Percentiles rank a stretch among this genome's conserved stretches.
Evolutionary conservation across 2,888 invertebrate genomes (phyloP).

Genomic region (Clepsis dumicolana): DNA sequence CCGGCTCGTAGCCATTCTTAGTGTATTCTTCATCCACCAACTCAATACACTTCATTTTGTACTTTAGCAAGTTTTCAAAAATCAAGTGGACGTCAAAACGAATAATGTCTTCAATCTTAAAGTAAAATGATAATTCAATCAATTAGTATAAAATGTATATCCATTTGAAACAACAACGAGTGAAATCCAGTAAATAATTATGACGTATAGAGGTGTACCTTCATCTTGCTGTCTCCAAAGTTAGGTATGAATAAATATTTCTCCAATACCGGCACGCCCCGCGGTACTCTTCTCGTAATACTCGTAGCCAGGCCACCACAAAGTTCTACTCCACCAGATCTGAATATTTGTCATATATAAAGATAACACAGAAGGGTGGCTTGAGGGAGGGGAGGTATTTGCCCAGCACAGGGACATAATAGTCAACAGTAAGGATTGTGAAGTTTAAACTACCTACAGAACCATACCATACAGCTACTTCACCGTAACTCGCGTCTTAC

Average conservation of each 20-base stretch:
- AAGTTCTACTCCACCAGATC: conserved; percentile 92
- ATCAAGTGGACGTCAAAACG: conserved; percentile 89
- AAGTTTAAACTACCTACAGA: too few relatives aligned
- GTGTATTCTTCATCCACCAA: conserved; percentile 82
- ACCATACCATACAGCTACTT: too few relatives aligned
- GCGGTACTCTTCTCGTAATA: conserved; percentile 89
- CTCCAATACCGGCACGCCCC: conserved; percentile 92
- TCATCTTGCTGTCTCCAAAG: conserved; percentile 72
- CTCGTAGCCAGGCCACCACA: conserved; percentile 91
- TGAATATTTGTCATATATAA: too few relatives aligned
- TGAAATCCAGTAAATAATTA: too few relatives aligned
- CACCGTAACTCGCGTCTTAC: too few relatives aligned
- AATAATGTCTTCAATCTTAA: conserved; percentile 82
- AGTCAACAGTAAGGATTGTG: too few relatives aligned
- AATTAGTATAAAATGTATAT: too few relatives aligned
- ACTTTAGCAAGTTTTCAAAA: conserved; percentile 89
- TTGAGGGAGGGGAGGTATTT: too few relatives aligned
- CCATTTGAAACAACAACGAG: too few relatives aligned
- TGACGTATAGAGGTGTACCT: conserved; percentile 63
- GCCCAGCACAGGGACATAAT: too few relatives aligned
- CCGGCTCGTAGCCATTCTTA: conserved; percentile 73
- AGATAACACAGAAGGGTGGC: too few relatives aligned
- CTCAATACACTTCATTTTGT: conserved; percentile 88
- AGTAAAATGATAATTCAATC: too few relatives aligned
- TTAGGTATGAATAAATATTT: conserved; percentile 91